Conservation (phyloP, 2,113 vertebrate species). For the Pluvialis apricaria region DNA sequence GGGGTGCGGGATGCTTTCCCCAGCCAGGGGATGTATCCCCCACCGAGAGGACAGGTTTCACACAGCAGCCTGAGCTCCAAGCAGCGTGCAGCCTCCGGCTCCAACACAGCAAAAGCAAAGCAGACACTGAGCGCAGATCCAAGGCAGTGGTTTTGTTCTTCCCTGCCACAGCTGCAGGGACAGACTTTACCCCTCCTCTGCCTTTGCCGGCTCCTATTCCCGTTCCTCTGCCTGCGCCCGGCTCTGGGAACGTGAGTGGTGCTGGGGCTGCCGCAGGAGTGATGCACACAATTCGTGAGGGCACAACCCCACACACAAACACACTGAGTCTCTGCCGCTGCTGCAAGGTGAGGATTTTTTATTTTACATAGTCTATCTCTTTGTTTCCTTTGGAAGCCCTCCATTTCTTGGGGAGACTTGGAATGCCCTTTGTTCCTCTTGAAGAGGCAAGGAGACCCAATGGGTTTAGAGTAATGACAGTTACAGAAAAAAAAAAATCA, state of each 20-base stretch:
- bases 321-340: neutral
- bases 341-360: neutral
- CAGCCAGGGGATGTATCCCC: neutral
- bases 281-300: neutral
- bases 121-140: neutral
- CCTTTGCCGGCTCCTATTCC: neutral
- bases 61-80: neutral
- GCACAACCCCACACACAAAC: neutral
- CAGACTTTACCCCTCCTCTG: neutral
- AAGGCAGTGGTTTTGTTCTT: neutral
- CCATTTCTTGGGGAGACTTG: neutral
- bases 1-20: neutral
- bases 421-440: neutral
- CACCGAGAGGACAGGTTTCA: fast-evolving
- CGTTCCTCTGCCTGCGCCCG: fast-evolving
- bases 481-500: neutral
- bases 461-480: neutral
- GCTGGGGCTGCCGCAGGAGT: fast-evolving
- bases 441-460: neutral
- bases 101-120: neutral
- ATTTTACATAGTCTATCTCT: neutral
- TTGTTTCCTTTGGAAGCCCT: neutral
- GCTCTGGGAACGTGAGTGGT: neutral
- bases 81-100: fast-evolving
- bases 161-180: neutral